Evolutionary conservation across 2,797 vertebrate species (phyloP), one percentile per base, ranked within the genome.

Genomic region (Clangula hyemalis): DNA sequence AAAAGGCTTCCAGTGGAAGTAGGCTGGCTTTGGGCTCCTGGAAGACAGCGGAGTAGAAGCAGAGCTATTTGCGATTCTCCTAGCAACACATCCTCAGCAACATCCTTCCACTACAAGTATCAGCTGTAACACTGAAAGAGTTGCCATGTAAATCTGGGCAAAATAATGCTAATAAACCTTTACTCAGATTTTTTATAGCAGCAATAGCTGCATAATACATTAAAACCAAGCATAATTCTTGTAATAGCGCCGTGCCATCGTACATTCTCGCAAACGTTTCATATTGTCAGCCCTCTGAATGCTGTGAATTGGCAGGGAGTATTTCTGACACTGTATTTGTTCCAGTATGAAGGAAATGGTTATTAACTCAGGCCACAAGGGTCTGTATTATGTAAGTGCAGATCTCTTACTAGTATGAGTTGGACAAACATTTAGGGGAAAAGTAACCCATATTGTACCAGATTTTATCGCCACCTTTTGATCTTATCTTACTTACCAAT

Each of bases 41-140:
- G 79, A 94, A 89, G 75, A 25, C 79, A 75, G 65, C 4, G 58
- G 8, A n/a, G 62, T 27, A 25, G 6, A 58, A 92, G 91, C 70
- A 92, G 73, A 86, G 72, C 82, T 87, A 34, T 43, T 14, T 62
- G 81, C 39, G 65, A 91, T 93, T 95, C 85, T 93, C 87, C 85
- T 47, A 61, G 87, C 93, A 95, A 83, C 69, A 69, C 64, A 78
- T 88, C 86, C 89, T 85, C 82, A 89, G 89, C 91, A 90, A 78
- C 89, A 89, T 71, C 87, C 87, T 79, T n/a, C 28, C 6, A 3
- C 85, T 62, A 71, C 30, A 12, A 58, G 71, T 21, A 85, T 68
- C 91, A 85, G 90, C 86, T 82, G 79, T 32, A 91, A 58, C 41
- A 11, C 49, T 19, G 34, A 17, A 41, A 91, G 53, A 74, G 14